Base-by-base conservation (phyloP, 2,113 vertebrate species). In the Malurus cyaneus region DNA sequence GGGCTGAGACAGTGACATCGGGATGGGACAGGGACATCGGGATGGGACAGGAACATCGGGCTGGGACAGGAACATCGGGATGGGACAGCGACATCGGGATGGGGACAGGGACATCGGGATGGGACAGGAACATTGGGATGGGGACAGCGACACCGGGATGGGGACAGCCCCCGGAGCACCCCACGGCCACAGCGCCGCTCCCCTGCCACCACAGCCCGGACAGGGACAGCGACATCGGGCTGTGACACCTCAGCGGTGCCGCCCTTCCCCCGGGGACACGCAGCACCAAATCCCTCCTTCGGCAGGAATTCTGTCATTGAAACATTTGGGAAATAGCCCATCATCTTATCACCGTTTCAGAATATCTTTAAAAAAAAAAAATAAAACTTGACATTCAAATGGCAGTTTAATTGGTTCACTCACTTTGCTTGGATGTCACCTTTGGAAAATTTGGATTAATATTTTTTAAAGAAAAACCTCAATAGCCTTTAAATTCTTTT, bases 101-200 rank as follows among this genome's bases (percentile, higher is more conserved):
- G 39, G 39, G 36, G 39, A 39, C 39, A 39, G 39, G 11, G 39
- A 39, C 39, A 39, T 10, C 39, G 39, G 39, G 39, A 9, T 39
- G 11, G 39, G 39, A 39, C 39, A 39, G 39, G 10, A 11, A 39
- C 39, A 39, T 39, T 11, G 39, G 39, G 36, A 36, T 39, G 8
- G 36, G 8, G 36, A 36, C 36, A 36, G 36, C 36, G 8, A 36
- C 36, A 36, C 10, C 36, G 36, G 36, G 36, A 36, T 36, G 36
- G 36, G 36, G 36, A 23, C 47, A 49, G 67, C 88, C 7, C 67
- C 49, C 42, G 0, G 34, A 32, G 67, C 77, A 1, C 42, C 76
- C 47, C 50, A 0, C 0, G 28, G 64, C 4, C 64, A 13, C 32
- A 2, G 80, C 80, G 0, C 1, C 2, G n/a, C 50, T 5, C 46